Base-by-base conservation (phyloP, 2,888 invertebrate species). In the Tupiocoris notatus region DNA sequence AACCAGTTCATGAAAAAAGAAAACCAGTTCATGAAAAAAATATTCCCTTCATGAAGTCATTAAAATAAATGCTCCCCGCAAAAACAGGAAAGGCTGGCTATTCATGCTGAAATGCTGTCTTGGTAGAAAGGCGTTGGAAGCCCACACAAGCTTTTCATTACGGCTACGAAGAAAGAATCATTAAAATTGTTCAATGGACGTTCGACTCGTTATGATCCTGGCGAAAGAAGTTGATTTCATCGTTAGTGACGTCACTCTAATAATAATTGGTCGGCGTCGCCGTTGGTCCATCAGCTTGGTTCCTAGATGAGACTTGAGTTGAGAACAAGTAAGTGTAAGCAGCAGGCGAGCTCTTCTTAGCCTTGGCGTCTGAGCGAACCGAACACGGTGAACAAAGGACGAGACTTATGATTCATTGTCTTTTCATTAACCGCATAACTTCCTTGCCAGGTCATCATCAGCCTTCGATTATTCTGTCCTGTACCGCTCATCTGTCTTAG, bases 321-420 rank as follows among this genome's bases (percentile, higher is more conserved):
- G 39, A 39, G 39, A 39, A 12, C 39, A 39, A 12, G 39, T 39
- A 39, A 39, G 39, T 12, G 12, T 3, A 39, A 39, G 39, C 39
- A 39, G n/a, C n/a, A n/a, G n/a, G n/a, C n/a, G n/a, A n/a, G n/a
- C n/a, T n/a, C n/a, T n/a, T n/a, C n/a, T n/a, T n/a, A n/a, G n/a
- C n/a, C n/a, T n/a, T n/a, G n/a, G n/a, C 12, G 12, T 39, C 39
- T 39, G 39, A 12, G 39, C 39, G 39, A 39, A 39, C 39, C 39
- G 12, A 39, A 39, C 39, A 39, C 39, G 12, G 39, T 12, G 39
- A 39, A 39, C 39, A 39, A 39, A 39, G 39, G 39, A 6, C 20
- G 39, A 18, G 39, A 17, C 39, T 65, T 65, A 65, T 65, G 65
- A 65, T 65, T 65, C 65, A 65, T 65, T 65, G 65, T 65, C 65